Base-by-base conservation (phyloP, 2,797 vertebrate genomes). In the Epinephelus malabaricus region DNA sequence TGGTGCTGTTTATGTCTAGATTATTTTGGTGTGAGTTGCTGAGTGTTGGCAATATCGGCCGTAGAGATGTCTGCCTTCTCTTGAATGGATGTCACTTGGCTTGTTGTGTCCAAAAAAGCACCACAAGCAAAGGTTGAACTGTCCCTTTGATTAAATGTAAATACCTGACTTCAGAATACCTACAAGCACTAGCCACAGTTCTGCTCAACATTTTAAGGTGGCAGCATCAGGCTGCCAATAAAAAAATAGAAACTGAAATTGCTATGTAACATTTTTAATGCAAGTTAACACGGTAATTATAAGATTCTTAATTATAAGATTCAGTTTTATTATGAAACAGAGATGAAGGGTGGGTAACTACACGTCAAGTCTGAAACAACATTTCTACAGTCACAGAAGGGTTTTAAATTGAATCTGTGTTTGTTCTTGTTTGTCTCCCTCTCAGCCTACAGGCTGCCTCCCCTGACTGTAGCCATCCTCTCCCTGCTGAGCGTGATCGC, bases 401-500 rank as follows among this genome's bases (percentile, higher is more conserved):
- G 72, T 82, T 2, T 60, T 50, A n/a, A 2, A 64, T 64, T 66
- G 49, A 46, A 46, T 62, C 23, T 60, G 34, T 46, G 27, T 17
- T 55, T 59, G 34, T 68, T 62, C 18, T 19, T 34, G 25, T 27
- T 43, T 2, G 1, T 72, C 56, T 51, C 12, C 9, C 6, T 64
- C 17, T 76, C 79, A 96, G 95, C 90, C 54, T 93, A 94, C 40
- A 93, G 92, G 61, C 76, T 95, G 46, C 92, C 93, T 1, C 68
- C 85, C 1, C 88, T 95, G 70, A 92, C 93, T 0, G 80, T 92
- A 1, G 92, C 88, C 61, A 75, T 96, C 89, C 83, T 96, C 21
- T 68, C 92, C 55, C 19, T 96, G 90, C 62, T 95, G 78, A 45
- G 93, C 25, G 86, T 96, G 58, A 86, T 96, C 46, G 94, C 88